Evolutionary conservation across 30 jellyfish, hydroid and myxozoan genomes (phyloP).

Genomic region (Kudoa iwatai): DNA sequence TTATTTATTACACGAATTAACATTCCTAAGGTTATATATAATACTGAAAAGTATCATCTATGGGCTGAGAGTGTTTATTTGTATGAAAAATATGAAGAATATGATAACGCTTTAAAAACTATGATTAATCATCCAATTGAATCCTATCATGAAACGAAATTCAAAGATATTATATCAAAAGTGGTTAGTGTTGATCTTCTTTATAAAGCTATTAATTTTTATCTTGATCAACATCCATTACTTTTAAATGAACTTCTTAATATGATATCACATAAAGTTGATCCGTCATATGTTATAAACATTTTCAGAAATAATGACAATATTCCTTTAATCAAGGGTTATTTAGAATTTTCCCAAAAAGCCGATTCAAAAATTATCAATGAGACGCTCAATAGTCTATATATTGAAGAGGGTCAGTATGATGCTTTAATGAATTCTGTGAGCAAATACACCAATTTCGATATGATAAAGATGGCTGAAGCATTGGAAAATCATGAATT

Average conservation of each 20-base stretch:
- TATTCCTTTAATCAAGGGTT: conserved; percentile 47
- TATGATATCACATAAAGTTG: conserved; percentile 79
- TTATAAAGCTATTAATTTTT: conserved; percentile 70
- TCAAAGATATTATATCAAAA: conserved; percentile 79
- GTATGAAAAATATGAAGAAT: conserved; percentile 87
- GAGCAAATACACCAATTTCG: conserved; percentile 66
- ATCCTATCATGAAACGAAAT: conserved; percentile 89
- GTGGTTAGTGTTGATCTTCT: conserved; percentile 79
- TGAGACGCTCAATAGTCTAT: conserved; percentile 45
- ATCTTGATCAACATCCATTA: conserved; percentile 62
- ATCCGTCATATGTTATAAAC: conserved; percentile 73
- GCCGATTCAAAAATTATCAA: conserved; percentile 72
- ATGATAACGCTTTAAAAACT: conserved; percentile 84
- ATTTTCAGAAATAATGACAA: conserved; percentile 39
- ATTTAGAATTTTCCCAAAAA: conserved; percentile 53
- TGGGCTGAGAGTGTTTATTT: conserved; percentile 91
- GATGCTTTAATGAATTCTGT: conserved; percentile 65
- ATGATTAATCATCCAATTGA: conserved; percentile 93
- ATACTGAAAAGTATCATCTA: conserved; percentile 3
- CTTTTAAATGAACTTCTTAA: conserved; percentile 40
- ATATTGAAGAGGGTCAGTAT: conserved; percentile 70
- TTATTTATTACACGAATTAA: conserved; percentile 76
- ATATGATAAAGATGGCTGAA: conserved; percentile 66
- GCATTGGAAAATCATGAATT: conserved; percentile 63
- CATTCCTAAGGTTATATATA: conserved; percentile 53